Percentiles rank a stretch among this genome's conserved stretches.
phyloP scores from a whole-genome alignment of 2,797 vertebrate genomes.

The Paguma larvata region DNA sequence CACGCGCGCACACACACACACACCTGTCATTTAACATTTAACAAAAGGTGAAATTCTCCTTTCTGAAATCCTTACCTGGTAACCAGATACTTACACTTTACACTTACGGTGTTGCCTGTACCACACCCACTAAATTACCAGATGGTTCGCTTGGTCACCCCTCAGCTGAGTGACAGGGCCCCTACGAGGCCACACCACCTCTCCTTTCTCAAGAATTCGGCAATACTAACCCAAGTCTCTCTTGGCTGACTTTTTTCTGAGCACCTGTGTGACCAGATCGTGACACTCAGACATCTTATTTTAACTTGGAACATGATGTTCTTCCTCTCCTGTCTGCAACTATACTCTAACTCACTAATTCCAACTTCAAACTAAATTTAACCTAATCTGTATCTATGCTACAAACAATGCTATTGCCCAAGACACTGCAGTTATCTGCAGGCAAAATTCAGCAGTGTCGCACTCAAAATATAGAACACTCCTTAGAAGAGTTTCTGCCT shows the following conservation, averaged over 20 bases:
- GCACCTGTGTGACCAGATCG: slow-evolving; percentile 70
- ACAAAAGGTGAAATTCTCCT: not conserved
- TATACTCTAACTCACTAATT: slow-evolving; percentile 72
- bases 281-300: slow-evolving; percentile 78
- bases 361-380: slow-evolving; percentile 83
- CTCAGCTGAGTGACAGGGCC: not conserved
- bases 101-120: not conserved
- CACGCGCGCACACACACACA: not conserved
- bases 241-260: slow-evolving; percentile 57
- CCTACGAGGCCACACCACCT: not conserved
- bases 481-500: slow-evolving; percentile 39
- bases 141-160: not conserved
- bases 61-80: not conserved
- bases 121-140: not conserved
- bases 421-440: slow-evolving; percentile 79
- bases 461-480: slow-evolving; percentile 62
- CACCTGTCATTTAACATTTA: not conserved
- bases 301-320: slow-evolving; percentile 78
- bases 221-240: slow-evolving; percentile 17
- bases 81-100: not conserved
- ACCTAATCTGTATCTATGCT: slow-evolving; percentile 78
- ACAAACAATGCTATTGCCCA: slow-evolving; percentile 74
- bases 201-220: slow-evolving; percentile 51
- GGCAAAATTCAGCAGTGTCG: slow-evolving; percentile 67
- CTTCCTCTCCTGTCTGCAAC: slow-evolving; percentile 71